These are phyloP conservation scores for Pheosia tremula DNA, from an alignment of 2,888 invertebrate genomes.

Conservation along the genomic window DNA sequence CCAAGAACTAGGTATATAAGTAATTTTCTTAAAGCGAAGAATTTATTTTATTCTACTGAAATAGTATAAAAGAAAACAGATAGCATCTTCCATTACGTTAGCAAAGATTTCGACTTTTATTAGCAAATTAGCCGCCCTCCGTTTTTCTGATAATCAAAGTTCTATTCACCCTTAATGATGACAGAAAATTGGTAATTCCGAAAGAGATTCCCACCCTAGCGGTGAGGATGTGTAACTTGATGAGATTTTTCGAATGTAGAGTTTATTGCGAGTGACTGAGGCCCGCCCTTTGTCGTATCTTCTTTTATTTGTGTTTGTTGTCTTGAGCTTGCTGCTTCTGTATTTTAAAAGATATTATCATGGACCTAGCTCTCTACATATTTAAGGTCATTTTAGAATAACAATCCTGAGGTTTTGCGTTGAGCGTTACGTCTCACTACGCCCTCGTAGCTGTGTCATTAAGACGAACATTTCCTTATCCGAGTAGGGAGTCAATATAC, in stretches of 20 bases:
- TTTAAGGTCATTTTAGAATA: too few species aligned
- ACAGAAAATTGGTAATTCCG: constrained; percentile 43
- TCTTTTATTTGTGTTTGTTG: constrained; percentile 43
- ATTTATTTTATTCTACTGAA: not conserved
- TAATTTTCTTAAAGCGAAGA: not conserved
- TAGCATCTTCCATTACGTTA: constrained; percentile 4
- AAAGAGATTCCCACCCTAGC: constrained; percentile 36
- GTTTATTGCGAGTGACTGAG: constrained; percentile 27
- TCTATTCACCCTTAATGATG: constrained; percentile 23
- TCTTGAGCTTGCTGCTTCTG: constrained; percentile 14
- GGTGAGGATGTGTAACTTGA: constrained; percentile 42
- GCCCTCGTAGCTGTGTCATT: too few species aligned
- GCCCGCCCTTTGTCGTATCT: constrained; percentile 34
- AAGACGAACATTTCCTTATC: too few species aligned
- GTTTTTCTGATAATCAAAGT: constrained; percentile 20
- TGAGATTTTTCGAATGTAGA: constrained; percentile 49
- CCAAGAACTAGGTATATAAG: too few species aligned
- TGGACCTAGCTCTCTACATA: too few species aligned
- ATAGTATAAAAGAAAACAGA: constrained; percentile 1
- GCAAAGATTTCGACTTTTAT: constrained; percentile 30
- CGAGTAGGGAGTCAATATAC: too few species aligned
- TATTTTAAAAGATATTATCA: too few species aligned
- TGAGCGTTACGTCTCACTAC: too few species aligned
- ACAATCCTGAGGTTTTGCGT: too few species aligned
- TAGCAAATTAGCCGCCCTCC: constrained; percentile 34